Evolutionary conservation across 2,113 vertebrate species (phyloP), one percentile per base, ranked within the genome.

Genomic region (Anseranas semipalmata): DNA sequence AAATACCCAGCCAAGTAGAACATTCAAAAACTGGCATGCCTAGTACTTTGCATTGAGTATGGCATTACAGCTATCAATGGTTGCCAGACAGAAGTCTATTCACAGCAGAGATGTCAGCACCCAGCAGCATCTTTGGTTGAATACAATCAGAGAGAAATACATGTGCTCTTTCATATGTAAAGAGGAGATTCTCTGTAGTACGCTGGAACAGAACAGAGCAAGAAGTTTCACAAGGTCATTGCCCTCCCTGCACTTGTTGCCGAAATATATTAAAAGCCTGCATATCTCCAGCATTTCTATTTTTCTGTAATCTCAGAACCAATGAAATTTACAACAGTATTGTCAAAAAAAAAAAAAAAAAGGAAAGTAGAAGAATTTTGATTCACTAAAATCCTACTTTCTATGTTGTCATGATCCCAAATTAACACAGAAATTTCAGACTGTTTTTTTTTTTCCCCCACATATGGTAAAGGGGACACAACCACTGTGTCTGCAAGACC

Each of bases 31-130:
- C 45, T 83, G 82, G 78, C 71, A 85, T 19, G 71, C 55, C 78
- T n/a, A 5, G 21, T 33, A 68, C 48, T 88, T 25, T 43, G 55
- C 63, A 90, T 35, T 55, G 72, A 78, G 32, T 35, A 66, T 55
- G 74, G 72, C 63, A 41, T 53, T 60, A 24, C 55, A 66, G 67
- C 67, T 28, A 86, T 71, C 82, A 93, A 15, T 39, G 67, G 50
- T 62, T 94, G 90, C 82, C 87, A 88, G 63, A 95, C 33, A 91
- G 72, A 88, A 94, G 52, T 30, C 85, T 88, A 67, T 94, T 91
- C 95, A 91, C 32, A 32, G 37, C 55, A 33, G 63, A 71, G 55
- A 88, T 88, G 55, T 74, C 82, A 76, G 82, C 28, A 73, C 22
- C 67, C 82, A 86, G n/a, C 63, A 95, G 87, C 82, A 95, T 92